Percentiles rank a stretch among this genome's conserved stretches.
Conservation (phyloP, 2,797 vertebrate genomes). For the Chelidonichthys spinosus region DNA sequence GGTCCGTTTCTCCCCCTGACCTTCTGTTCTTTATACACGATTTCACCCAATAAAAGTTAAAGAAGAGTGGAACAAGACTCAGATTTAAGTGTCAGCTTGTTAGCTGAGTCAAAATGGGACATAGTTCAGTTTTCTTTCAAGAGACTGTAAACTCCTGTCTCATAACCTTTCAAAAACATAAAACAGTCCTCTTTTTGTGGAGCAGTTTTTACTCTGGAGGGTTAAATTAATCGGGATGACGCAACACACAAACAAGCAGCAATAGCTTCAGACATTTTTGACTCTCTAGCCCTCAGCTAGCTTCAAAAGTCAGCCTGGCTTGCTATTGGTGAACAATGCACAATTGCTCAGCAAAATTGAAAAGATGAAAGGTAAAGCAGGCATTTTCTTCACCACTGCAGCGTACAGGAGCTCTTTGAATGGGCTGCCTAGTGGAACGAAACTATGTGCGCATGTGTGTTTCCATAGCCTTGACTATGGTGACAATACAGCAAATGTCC, state of each 20-base stretch:
- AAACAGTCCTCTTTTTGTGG: background rate
- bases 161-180: background rate
- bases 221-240: too few species aligned
- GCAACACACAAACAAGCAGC: too few species aligned
- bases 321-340: too few species aligned
- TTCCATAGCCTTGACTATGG: conserved; percentile 22
- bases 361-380: too few species aligned
- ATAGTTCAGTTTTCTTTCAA: too few species aligned
- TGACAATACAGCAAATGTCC: conserved; percentile 17
- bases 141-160: background rate
- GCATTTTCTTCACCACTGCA: too few species aligned
- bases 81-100: background rate
- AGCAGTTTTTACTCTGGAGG: background rate
- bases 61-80: background rate
- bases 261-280: background rate
- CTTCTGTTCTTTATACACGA: background rate
- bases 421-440: too few species aligned
- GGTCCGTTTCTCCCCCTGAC: background rate
- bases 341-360: too few species aligned
- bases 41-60: background rate
- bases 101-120: background rate
- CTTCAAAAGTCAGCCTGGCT: background rate
- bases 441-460: background rate
- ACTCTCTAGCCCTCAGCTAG: background rate
- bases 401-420: too few species aligned